Base-by-base conservation (phyloP, 1,140 invertebrate genomes). In the Psix sp. region DNA sequence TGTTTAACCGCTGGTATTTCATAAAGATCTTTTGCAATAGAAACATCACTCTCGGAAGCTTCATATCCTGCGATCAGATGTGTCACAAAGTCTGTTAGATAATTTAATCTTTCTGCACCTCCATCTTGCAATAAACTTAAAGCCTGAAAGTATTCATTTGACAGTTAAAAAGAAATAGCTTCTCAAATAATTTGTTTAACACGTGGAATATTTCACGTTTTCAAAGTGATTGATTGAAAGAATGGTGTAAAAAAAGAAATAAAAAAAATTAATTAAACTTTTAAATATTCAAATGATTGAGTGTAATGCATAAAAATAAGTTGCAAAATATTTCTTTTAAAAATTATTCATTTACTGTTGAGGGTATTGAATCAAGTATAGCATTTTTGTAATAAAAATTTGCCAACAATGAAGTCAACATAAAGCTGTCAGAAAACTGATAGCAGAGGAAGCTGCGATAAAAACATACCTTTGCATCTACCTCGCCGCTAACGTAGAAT, bases 1-100 rank as follows among this genome's bases (percentile, higher is more conserved):
- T 93, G 91, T 31, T 91, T 92, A 31, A 96, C 93, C 63, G 94
- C 94, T 48, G 95, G 94, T 36, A 96, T 92, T 82, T 97, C 95
- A 88, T 96, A 97, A 1, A 98, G 87, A 79, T 98, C 95, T 84
- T 93, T 93, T 6, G 95, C 95, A 85, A 95, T 95, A 56, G 90
- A 91, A 40, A 96, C 89, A 84, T 94, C 93, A 81, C 90, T 92
- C 82, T 95, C 93, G 70, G 91, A 89, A 39, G 92, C 90, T 87
- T 94, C 91, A 68, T 90, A 89, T 29, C 95, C 95, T 75, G 93
- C 93, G 81, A 97, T 94, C 73, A 95, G 89, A 89, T 96, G 94
- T 24, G 95, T 96, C 54, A 96, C 93, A 88, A 92, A 94, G 84
- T 96, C 94, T 66, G 93, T 93, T 60, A 96, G 91, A 87, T 96